Conservation (phyloP, 2,113 vertebrate species). For the Pollimyrus isidori region DNA sequence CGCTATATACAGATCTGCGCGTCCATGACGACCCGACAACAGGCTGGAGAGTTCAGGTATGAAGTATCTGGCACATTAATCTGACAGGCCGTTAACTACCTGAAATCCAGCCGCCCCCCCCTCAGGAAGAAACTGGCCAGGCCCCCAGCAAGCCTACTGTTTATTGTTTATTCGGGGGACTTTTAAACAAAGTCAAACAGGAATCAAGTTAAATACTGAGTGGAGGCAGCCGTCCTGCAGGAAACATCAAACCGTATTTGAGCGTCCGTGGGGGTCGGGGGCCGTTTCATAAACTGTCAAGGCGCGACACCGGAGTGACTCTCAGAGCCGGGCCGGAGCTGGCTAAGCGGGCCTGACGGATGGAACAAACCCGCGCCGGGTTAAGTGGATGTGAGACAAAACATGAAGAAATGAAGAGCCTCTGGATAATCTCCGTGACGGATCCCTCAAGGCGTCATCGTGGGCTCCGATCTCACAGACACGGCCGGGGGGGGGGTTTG, state of each 20-base stretch:
- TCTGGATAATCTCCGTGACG: constrained; percentile 94
- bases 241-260: neutral
- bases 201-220: neutral
- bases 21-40: neutral
- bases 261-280: neutral
- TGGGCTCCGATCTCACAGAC: neutral
- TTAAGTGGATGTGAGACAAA: neutral
- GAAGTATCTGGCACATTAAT: neutral
- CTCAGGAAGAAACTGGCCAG: neutral
- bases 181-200: constrained; percentile 1
- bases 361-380: neutral
- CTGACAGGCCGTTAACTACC: neutral
- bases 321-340: neutral
- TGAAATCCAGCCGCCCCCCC: neutral
- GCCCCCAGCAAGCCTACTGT: neutral
- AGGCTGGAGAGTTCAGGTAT: neutral
- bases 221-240: neutral
- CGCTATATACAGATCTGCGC: neutral
- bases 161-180: neutral
- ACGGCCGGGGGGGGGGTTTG: neutral
- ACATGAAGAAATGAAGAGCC: constrained; percentile 41
- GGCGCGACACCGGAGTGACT: neutral
- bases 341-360: neutral
- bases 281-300: neutral
- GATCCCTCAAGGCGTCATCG: constrained; percentile 67